Conservation (phyloP, 2,113 vertebrate species). For the Australoheros scitulus region DNA sequence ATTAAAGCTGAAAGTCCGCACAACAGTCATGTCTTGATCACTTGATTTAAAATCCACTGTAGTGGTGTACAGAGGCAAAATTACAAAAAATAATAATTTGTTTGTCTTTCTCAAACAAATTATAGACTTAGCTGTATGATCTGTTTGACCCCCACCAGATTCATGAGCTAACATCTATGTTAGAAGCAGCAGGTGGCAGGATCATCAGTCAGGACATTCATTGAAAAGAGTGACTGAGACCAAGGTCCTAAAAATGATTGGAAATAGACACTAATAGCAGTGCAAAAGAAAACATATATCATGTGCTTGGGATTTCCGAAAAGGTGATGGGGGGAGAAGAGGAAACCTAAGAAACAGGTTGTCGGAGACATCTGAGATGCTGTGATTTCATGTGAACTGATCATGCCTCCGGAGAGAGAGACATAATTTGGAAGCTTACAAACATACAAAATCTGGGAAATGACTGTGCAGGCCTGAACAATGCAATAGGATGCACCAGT, state of each 20-base stretch:
- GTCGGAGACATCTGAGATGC: constrained; percentile 28
- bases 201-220: not conserved
- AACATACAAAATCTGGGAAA: constrained; percentile 47
- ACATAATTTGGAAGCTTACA: constrained; percentile 4
- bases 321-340: constrained; percentile 1
- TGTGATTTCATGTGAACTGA: constrained; percentile 26
- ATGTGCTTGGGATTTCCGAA: not conserved
- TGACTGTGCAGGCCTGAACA: constrained; percentile 49
- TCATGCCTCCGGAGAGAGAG: constrained; percentile 36
- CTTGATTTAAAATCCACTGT: not conserved
- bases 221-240: not conserved
- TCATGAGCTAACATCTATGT: not conserved
- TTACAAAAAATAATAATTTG: not conserved
- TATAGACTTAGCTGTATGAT: not conserved
- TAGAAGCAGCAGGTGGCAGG: not conserved
- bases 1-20: not conserved
- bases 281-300: not conserved
- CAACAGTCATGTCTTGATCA: not conserved
- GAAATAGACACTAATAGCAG: not conserved
- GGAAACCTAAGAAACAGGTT: constrained; percentile 15
- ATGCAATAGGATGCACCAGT: constrained; percentile 54
- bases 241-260: not conserved
- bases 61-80: not conserved
- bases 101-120: not conserved
- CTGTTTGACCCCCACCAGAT: not conserved